Base-by-base conservation (phyloP, 1,140 invertebrate species). In the Chelonus insularis region DNA sequence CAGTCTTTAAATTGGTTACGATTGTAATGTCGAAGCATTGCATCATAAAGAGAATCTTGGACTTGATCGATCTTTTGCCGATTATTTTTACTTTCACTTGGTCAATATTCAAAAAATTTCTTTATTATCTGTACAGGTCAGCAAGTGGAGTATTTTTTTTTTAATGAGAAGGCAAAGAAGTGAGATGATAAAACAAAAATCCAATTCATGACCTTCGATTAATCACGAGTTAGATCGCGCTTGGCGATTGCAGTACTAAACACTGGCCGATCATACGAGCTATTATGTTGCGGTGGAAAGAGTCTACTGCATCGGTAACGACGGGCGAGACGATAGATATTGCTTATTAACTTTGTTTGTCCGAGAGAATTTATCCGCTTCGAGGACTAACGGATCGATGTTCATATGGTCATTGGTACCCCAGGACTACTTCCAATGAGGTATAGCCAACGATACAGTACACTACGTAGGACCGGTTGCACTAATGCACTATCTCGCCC, bases 321-420 rank as follows among this genome's bases (percentile, higher is more conserved):
- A 65, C 66, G 52, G 54, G 59, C 54, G 63, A 65, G 63, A 54
- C 39, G 48, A 63, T 60, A 62, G 51, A 68, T 72, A 75, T 77
- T 71, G 75, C 73, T 77, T 79, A 77, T 78, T 79, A 77, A 78
- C 72, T 76, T 72, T 72, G 72, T 76, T 73, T 69, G 71, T 70
- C 71, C 65, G 66, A 69, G 67, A 69, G 67, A 62, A 59, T 55
- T 63, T 66, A 64, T 67, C 67, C 65, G 68, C 70, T 67, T 65
- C 63, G 57, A 69, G 68, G 68, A 69, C 70, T 78, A 78, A 76
- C 74, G 76, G 74, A 74, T 67, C 67, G 65, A 8, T 59, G 57
- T 48, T 48, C 16, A 12, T 29, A 57, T 43, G 21, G n/a, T 18
- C 23, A 39, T 23, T 21, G 1, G 29, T 37, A 20, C 12, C 61